Conservation (phyloP, 2,888 invertebrate genomes). For the Phalera bucephala region DNA sequence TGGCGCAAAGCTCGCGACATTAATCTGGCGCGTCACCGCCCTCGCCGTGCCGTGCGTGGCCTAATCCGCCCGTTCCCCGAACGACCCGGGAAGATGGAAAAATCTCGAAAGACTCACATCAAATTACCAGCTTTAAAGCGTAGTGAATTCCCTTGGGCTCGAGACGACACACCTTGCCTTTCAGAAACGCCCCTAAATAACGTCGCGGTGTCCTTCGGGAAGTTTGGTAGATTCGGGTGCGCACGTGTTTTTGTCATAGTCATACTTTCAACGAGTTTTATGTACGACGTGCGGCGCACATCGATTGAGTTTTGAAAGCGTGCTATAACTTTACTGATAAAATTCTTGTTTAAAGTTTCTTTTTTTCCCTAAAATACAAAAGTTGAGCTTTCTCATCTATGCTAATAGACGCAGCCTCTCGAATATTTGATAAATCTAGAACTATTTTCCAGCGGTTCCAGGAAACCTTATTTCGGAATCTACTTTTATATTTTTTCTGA, state of each 20-base stretch:
- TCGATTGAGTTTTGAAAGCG: slow-evolving; percentile 70
- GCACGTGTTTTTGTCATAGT: slow-evolving; percentile 80
- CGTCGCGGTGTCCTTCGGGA: slow-evolving; percentile 74
- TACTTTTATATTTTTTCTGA: too few relatives aligned
- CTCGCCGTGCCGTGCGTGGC: slow-evolving; percentile 70
- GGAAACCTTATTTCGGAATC: too few relatives aligned
- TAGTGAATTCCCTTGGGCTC: slow-evolving; percentile 70
- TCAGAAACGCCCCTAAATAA: slow-evolving; percentile 75
- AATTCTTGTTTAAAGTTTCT: slow-evolving; percentile 64
- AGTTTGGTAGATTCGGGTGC: slow-evolving; percentile 70
- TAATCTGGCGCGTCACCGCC: slow-evolving; percentile 78
- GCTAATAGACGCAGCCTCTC: slow-evolving; percentile 38
- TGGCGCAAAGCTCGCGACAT: slow-evolving; percentile 77
- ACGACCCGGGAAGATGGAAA: slow-evolving; percentile 77
- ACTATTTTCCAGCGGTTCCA: too few relatives aligned
- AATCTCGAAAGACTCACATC: slow-evolving; percentile 80
- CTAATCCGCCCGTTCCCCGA: slow-evolving; percentile 74
- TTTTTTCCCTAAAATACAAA: slow-evolving; percentile 45
- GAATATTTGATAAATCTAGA: too few relatives aligned
- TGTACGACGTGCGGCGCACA: slow-evolving; percentile 76
- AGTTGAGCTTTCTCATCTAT: slow-evolving; percentile 40
- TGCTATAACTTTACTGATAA: slow-evolving; percentile 59
- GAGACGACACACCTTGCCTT: slow-evolving; percentile 78
- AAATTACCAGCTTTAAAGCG: slow-evolving; percentile 81
- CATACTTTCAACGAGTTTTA: slow-evolving; percentile 76